These are phyloP conservation scores for Benitochromis conjunctus DNA, from an alignment of 2,113 vertebrate genomes.

Conservation along the genomic window DNA sequence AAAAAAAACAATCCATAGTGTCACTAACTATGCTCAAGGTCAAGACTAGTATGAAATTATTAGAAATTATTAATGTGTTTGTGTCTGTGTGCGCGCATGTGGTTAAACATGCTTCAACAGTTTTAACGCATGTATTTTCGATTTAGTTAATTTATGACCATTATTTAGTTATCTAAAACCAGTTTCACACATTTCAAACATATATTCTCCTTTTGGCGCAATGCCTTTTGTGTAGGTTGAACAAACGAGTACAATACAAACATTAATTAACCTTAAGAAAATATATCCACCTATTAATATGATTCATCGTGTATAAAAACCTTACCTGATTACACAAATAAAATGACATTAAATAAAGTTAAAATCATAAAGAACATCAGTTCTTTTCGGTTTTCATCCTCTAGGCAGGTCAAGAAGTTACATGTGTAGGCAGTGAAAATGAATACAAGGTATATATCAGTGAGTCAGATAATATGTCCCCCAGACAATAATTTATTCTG, in stretches of 20 bases:
- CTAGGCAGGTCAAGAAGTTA: neutral
- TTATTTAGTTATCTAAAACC: neutral
- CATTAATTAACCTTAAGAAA: neutral
- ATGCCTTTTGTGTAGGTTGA: neutral
- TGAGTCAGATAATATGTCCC: neutral
- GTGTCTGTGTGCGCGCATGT: neutral
- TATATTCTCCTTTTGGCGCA: neutral
- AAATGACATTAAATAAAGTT: neutral
- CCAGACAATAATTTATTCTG: neutral
- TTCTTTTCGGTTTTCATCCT: neutral
- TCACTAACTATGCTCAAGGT: neutral
- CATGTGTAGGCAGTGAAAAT: neutral
- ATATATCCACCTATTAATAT: neutral
- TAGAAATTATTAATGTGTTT: neutral
- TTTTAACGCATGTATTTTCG: neutral
- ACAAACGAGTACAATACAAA: neutral
- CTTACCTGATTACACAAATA: neutral
- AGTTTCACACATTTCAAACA: neutral
- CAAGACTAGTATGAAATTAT: neutral
- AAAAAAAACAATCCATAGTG: neutral
- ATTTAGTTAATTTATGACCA: fast-evolving
- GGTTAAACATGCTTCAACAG: neutral
- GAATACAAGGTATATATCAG: neutral
- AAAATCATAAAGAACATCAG: neutral
- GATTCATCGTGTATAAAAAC: neutral